phyloP scores from a whole-genome alignment of 2,797 vertebrate species.

The Brachyalestes nurse region DNA sequence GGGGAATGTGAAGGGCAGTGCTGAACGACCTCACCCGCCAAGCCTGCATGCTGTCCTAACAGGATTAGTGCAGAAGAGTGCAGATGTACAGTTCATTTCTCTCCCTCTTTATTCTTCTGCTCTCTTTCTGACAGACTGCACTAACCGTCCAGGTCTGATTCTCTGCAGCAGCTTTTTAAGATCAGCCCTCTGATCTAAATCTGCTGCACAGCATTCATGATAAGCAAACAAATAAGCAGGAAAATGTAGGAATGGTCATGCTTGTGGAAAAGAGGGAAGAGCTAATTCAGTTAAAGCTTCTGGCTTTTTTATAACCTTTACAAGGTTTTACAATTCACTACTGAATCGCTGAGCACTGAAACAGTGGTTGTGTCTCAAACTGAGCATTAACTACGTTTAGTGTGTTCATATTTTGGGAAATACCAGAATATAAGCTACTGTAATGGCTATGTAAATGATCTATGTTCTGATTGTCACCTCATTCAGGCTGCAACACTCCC shows the following conservation, averaged over 20 bases:
- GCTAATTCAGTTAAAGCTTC: background rate
- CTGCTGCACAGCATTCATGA: background rate
- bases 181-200: background rate
- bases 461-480: background rate
- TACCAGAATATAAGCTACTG: background rate
- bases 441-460: background rate
- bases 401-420: background rate
- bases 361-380: background rate
- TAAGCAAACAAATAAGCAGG: background rate
- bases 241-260: background rate
- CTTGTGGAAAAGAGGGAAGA: background rate
- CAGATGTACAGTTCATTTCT: conserved; percentile 20
- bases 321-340: background rate
- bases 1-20: conserved; percentile 20
- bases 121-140: background rate
- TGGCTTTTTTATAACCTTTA: background rate
- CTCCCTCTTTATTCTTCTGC: background rate
- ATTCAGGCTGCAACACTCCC: too few relatives aligned
- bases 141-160: background rate
- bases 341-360: background rate
- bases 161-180: background rate
- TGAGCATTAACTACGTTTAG: background rate
- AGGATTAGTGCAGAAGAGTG: conserved; percentile 23
- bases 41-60: conserved; percentile 22
- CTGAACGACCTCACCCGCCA: conserved; percentile 6